These are phyloP conservation scores for Gephyroberyx darwinii DNA, from an alignment of 2,797 vertebrate species.

Conservation along the genomic window DNA sequence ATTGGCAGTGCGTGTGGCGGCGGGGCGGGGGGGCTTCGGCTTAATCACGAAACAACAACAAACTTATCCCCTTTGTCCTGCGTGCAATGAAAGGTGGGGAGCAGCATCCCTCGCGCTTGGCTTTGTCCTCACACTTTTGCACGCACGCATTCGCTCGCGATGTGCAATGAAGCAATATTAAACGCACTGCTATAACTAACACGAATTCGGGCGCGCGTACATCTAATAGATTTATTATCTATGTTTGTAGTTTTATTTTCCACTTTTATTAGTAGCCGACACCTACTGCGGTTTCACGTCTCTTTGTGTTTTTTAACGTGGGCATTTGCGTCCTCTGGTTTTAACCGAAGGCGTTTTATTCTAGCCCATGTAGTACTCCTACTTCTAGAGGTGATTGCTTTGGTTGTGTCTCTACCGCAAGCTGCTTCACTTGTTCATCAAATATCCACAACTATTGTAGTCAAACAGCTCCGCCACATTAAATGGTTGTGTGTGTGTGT, in stretches of 20 bases:
- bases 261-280: neutral
- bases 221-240: neutral
- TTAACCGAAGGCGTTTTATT: neutral
- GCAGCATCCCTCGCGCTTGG: constrained; percentile 30
- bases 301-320: neutral
- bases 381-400: neutral
- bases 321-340: neutral
- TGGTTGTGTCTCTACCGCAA: neutral
- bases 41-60: too few relatives aligned
- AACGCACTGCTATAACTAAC: neutral
- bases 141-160: neutral
- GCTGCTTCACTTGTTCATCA: too few relatives aligned
- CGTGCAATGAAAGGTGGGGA: neutral
- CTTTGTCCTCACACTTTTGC: constrained; percentile 54
- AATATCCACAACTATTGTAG: too few relatives aligned
- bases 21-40: too few relatives aligned
- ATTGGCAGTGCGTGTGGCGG: neutral
- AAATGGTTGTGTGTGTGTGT: too few relatives aligned
- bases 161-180: neutral
- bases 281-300: neutral
- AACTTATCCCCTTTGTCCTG: too few relatives aligned
- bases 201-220: too few relatives aligned
- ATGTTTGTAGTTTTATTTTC: too few relatives aligned
- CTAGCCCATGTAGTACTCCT: neutral
- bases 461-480: too few relatives aligned